phyloP scores from a whole-genome alignment of 2,797 vertebrate species.

The Betta splendens region DNA sequence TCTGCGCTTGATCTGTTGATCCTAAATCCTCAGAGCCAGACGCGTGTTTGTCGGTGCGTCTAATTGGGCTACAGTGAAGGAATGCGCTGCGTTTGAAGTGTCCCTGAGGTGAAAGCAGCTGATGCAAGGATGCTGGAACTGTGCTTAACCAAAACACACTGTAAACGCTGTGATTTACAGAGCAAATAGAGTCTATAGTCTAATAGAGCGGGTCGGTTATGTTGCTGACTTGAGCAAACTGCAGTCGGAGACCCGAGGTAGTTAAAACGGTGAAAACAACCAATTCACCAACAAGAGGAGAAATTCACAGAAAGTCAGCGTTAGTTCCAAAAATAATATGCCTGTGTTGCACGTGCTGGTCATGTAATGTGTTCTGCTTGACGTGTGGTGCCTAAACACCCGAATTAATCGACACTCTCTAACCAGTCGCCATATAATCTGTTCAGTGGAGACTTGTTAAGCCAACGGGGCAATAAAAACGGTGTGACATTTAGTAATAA shows the following conservation, averaged over 20 bases:
- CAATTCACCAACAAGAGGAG: background rate
- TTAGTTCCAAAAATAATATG: no score
- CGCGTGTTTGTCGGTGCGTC: constrained; percentile 56
- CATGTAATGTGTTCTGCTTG: background rate
- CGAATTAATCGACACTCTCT: constrained; percentile 35
- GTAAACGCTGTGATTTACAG: constrained; percentile 18
- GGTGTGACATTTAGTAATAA: constrained; percentile 44
- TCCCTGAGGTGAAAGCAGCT: constrained; percentile 38
- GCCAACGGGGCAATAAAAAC: constrained; percentile 34
- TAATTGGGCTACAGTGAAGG: constrained; percentile 67
- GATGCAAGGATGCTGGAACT: constrained; percentile 7
- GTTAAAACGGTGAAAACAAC: constrained; percentile 17
- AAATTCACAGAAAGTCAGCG: no score
- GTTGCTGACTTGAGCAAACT: constrained; percentile 20
- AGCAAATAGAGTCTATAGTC: constrained; percentile 3
- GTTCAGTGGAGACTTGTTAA: constrained; percentile 24
- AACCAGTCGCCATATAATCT: constrained; percentile 22
- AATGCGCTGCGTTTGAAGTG: constrained; percentile 57
- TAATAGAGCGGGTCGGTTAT: constrained; percentile 13
- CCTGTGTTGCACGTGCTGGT: background rate
- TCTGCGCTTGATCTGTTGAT: constrained; percentile 54
- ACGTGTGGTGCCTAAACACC: background rate
- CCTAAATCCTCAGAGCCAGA: constrained; percentile 50
- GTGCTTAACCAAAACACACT: constrained; percentile 9
- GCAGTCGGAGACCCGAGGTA: constrained; percentile 2